Conservation (phyloP, 2,797 vertebrate species). For the Propithecus deckenii region DNA sequence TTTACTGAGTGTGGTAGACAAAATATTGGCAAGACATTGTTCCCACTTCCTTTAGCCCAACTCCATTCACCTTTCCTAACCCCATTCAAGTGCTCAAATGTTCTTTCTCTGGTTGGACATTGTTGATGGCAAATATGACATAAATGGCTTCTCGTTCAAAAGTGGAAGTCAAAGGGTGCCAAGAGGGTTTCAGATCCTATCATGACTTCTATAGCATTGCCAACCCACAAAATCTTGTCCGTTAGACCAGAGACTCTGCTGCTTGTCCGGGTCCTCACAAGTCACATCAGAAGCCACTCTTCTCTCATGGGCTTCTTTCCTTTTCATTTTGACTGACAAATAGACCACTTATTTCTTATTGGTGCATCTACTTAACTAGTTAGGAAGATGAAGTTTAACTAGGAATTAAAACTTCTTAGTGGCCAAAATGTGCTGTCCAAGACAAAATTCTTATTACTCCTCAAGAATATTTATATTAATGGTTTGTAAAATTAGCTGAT, state of each 20-base stretch:
- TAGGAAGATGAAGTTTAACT: neutral
- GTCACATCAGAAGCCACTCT: neutral
- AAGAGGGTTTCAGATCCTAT: neutral
- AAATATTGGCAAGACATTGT: neutral
- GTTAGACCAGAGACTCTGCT: neutral
- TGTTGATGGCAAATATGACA: neutral
- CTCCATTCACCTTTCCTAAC: neutral
- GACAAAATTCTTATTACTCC: neutral
- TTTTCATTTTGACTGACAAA: neutral
- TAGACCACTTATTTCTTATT: neutral
- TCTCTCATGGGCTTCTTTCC: neutral
- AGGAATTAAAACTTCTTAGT: neutral
- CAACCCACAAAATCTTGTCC: neutral
- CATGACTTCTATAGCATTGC: neutral
- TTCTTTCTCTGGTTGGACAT: neutral
- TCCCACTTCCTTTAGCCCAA: neutral
- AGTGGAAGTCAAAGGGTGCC: neutral
- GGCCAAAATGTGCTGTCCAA: neutral
- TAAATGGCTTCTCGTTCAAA: neutral
- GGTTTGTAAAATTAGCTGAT: slow-evolving; percentile 3
- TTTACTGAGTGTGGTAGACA: neutral
- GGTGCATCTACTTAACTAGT: neutral
- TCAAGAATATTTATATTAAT: neutral
- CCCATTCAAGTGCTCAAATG: neutral
- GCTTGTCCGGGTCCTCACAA: neutral